Evolutionary conservation across 1,140 invertebrate genomes (phyloP).

Genomic region (Rhopalosiphum maidis): DNA sequence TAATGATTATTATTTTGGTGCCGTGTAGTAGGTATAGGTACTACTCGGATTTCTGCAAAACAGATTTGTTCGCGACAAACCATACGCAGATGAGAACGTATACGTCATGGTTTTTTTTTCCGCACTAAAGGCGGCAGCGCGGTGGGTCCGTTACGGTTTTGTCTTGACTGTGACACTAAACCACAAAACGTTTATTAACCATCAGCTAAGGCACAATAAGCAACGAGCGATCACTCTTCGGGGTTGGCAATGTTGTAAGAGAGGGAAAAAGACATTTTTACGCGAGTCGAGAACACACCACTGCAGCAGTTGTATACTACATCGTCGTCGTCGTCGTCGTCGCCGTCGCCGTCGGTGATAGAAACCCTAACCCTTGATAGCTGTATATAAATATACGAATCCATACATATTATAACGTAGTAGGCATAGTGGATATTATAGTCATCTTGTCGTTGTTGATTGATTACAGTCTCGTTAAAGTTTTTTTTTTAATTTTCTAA

Average conservation of each 20-base stretch:
- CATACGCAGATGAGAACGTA: background rate
- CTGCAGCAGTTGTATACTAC: background rate
- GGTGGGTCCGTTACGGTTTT: background rate
- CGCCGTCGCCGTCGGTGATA: background rate
- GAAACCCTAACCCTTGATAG: slow-evolving; percentile 23
- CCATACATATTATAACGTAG: background rate
- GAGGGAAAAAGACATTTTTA: background rate
- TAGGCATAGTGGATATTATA: background rate
- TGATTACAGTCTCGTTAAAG: slow-evolving; percentile 54
- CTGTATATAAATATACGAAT: background rate
- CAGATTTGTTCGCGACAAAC: background rate
- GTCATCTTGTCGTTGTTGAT: slow-evolving; percentile 48
- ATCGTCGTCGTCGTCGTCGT: too few relatives aligned
- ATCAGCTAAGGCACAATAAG: background rate
- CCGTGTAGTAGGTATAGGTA: too few relatives aligned
- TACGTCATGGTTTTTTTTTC: background rate
- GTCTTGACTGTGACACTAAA: background rate
- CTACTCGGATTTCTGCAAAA: background rate
- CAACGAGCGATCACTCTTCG: background rate
- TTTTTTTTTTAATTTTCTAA: background rate
- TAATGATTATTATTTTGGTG: background rate
- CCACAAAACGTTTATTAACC: background rate
- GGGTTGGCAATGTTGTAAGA: background rate
- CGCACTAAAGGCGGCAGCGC: too few relatives aligned
- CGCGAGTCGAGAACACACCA: background rate